Conservation (phyloP, 1,140 invertebrate species). For the Bursaphelenchus mucronatus region DNA sequence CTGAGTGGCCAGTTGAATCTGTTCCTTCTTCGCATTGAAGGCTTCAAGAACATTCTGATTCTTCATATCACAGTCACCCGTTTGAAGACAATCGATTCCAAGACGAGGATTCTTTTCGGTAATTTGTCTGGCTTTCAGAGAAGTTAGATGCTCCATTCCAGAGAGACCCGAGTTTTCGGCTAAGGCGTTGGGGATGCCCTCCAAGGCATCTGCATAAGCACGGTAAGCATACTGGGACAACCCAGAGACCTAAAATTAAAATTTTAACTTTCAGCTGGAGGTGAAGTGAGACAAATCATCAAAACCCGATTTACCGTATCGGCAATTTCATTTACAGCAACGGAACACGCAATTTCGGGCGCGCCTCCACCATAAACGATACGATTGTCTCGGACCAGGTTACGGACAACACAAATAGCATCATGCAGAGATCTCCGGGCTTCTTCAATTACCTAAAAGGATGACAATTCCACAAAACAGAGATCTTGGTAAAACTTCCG, state of each 20-base stretch:
- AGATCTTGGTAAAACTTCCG: too few species aligned
- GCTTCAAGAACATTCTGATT: constrained; percentile 92
- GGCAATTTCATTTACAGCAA: constrained; percentile 81
- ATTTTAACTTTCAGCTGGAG: not conserved
- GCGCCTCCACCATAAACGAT: constrained; percentile 97
- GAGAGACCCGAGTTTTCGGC: constrained; percentile 93
- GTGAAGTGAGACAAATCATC: not conserved
- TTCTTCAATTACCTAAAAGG: constrained; percentile 80
- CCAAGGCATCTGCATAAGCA: constrained; percentile 88
- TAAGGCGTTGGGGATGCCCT: constrained; percentile 85
- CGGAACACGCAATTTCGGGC: constrained; percentile 86
- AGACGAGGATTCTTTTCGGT: constrained; percentile 78
- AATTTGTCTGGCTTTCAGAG: constrained; percentile 83
- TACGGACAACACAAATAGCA: constrained; percentile 91
- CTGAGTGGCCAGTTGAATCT: constrained; percentile 85
- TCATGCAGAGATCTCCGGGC: constrained; percentile 95
- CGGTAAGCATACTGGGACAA: constrained; percentile 95
- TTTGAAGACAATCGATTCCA: constrained; percentile 89
- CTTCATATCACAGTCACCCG: constrained; percentile 86
- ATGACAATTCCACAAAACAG: too few species aligned
- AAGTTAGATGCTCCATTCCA: constrained; percentile 83
- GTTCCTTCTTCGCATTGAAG: constrained; percentile 91
- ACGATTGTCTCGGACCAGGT: constrained; percentile 83
- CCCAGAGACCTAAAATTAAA: constrained; percentile 70
- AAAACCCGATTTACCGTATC: constrained; percentile 68